These are phyloP conservation scores for Odontophorus gujanensis DNA, from an alignment of 2,113 vertebrate genomes.

Conservation along the genomic window DNA sequence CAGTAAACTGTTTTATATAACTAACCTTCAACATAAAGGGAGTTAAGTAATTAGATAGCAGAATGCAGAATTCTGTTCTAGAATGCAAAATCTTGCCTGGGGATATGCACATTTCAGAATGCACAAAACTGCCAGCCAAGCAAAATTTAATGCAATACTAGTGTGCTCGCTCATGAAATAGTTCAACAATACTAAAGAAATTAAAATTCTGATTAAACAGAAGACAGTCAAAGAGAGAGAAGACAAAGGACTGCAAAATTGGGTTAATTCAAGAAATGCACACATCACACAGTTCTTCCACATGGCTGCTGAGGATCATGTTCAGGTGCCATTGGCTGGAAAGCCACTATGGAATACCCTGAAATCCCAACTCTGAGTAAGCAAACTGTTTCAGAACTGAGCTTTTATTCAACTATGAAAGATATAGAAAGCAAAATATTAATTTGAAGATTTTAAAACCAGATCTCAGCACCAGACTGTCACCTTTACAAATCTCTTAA, in stretches of 20 bases:
- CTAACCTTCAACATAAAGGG: conserved; percentile 8
- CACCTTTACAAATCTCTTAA: neutral
- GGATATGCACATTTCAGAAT: conserved; percentile 35
- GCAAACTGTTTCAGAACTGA: neutral
- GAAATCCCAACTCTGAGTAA: neutral
- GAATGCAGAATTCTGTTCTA: neutral
- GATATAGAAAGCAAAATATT: neutral
- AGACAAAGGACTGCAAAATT: neutral
- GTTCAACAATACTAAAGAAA: conserved; percentile 7
- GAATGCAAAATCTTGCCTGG: neutral
- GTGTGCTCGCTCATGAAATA: neutral
- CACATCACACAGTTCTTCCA: neutral
- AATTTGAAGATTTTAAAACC: neutral
- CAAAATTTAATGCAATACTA: conserved; percentile 23
- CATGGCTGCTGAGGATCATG: neutral
- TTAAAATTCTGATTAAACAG: neutral
- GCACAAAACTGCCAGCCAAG: conserved; percentile 8
- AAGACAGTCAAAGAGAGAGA: neutral
- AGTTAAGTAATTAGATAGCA: conserved; percentile 31
- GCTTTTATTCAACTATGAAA: neutral
- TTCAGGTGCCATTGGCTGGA: neutral
- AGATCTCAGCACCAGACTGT: neutral
- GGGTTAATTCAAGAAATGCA: neutral
- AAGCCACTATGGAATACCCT: neutral
- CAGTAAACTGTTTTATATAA: neutral